Evolutionary conservation across 2,113 vertebrate species (phyloP), one percentile per base, ranked within the genome.

Genomic region (Leucoraja erinaceus): DNA sequence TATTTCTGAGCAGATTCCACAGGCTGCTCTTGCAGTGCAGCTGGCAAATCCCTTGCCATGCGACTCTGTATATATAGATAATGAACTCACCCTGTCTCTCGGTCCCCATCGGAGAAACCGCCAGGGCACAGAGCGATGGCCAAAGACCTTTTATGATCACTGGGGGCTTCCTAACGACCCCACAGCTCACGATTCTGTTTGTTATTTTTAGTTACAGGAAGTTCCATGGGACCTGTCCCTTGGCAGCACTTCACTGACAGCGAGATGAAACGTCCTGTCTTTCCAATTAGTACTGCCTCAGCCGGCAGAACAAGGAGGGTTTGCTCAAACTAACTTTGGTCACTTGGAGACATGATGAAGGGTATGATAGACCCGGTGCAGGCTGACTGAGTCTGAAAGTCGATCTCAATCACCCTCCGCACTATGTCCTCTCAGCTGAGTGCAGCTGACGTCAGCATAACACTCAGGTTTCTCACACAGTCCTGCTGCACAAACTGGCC

Each of bases 71-170:
- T 72, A 72, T 91, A 91, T 91, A 91, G 88, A 91, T 5, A 66
- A 70, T 91, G 66, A 72, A 72, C 66, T 91, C 90, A 91, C 18
- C 90, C 66, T 25, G 22, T 74, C 66, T 28, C 66, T 33, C 88
- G 20, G 9, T 47, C 31, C 88, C 59, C 31, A 22, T 25, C 72
- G 54, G 66, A 72, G 72, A 91, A 91, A 33, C 83, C 8, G 31
- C 66, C 90, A 91, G 66, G 9, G 66, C 25, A 31, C 68, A 54
- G 90, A 91, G 54, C 33, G 16, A 33, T 61, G 70, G 90, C 90
- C 38, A 70, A 91, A 91, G 66, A 47, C 90, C 90, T 74, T 72
- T 91, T 72, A 91, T 91, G 68, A 72, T 91, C 90, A 70, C 63
- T 38, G 12, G 90, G 90, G 68, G 90, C 68, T 91, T 74, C 90